A percentile compares a stretch with the other conserved stretches of the same genome.
Conservation (phyloP, 2,113 vertebrate species). For the Enhydra lutris region DNA sequence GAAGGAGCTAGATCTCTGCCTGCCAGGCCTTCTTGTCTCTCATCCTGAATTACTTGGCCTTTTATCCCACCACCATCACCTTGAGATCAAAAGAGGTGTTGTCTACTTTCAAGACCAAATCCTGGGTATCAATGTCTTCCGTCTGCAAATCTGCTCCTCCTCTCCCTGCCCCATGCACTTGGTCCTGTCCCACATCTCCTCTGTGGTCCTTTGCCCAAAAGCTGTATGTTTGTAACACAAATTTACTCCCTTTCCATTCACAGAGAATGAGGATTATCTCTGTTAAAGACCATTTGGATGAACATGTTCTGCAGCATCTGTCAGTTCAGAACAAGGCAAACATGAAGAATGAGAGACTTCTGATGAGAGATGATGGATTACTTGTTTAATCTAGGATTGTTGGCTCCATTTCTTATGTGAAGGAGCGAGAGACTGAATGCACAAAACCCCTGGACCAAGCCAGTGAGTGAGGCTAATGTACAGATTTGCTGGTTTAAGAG, state of each 20-base stretch:
- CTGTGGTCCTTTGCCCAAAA: not conserved
- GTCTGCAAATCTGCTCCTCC: not conserved
- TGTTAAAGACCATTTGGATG: not conserved
- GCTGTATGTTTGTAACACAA: not conserved
- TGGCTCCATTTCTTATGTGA: not conserved
- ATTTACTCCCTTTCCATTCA: not conserved
- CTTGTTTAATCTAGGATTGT: not conserved
- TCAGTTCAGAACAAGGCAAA: not conserved
- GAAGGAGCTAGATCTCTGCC: not conserved
- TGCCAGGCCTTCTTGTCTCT: not conserved
- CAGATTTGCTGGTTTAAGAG: not conserved
- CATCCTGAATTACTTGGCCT: not conserved
- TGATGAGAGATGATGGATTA: not conserved
- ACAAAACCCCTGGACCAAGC: not conserved
- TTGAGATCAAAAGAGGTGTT: not conserved
- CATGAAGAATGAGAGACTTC: not conserved
- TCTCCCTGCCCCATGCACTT: not conserved
- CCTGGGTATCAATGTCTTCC: not conserved
- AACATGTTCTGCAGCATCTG: not conserved
- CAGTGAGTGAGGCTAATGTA: not conserved
- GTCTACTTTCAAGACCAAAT: conserved; percentile 18
- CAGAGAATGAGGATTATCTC: not conserved
- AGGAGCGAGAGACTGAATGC: not conserved
- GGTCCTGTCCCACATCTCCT: not conserved
- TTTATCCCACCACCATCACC: not conserved